A percentile compares a stretch with the other conserved stretches of the same genome.
Evolutionary conservation across 2,113 vertebrate species (phyloP).

Genomic region (Sylvilagus bachmani): DNA sequence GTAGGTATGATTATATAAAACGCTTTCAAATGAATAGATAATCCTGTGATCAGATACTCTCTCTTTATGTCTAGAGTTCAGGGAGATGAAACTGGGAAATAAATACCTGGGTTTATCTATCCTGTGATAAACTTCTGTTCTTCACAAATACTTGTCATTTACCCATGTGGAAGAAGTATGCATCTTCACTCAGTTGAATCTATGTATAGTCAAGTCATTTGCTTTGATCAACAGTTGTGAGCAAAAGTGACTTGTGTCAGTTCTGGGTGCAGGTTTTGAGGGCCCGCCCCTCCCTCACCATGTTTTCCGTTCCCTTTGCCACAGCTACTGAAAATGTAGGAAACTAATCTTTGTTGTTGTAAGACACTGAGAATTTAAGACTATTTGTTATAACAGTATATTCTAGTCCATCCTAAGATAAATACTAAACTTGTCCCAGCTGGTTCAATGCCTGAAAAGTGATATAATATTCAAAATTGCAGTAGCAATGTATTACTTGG

Average conservation of each 20-base stretch:
- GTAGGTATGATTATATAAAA: background rate
- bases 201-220: background rate
- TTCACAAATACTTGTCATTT: constrained; percentile 6
- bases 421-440: background rate
- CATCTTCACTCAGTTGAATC: background rate
- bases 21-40: constrained; percentile 12
- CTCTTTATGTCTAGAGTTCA: background rate
- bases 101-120: background rate
- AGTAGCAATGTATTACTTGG: background rate
- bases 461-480: background rate
- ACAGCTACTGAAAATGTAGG: background rate
- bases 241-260: background rate
- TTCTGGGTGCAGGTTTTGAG: background rate
- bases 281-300: background rate
- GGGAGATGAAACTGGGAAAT: background rate
- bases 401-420: background rate
- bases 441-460: background rate
- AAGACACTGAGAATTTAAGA: constrained; percentile 9
- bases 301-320: background rate
- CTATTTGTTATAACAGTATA: background rate
- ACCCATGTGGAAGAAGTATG: background rate
- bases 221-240: background rate
- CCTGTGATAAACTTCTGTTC: background rate
- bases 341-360: background rate
- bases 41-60: constrained; percentile 11